Conservation (phyloP, 2,797 vertebrate genomes). For the Mormyrus proboscirostris region DNA sequence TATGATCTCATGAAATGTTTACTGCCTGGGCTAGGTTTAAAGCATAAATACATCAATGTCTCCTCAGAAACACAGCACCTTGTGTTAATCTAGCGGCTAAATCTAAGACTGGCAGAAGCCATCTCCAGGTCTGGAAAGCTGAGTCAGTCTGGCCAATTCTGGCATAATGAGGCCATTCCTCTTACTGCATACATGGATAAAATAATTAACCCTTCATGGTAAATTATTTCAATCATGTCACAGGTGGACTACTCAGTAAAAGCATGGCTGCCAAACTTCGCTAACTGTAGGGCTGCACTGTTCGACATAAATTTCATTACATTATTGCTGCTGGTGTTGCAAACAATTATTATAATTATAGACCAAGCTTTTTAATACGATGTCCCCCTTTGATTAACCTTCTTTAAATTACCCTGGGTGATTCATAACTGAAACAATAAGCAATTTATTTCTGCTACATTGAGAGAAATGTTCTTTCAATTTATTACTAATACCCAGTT, state of each 20-base stretch:
- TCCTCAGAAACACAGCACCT: background rate
- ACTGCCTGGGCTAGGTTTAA: background rate
- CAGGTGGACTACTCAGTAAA: background rate
- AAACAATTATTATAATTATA: background rate
- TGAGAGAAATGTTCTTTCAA: conserved; percentile 4
- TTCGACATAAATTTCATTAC: background rate
- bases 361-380: background rate
- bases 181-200: background rate
- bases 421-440: background rate
- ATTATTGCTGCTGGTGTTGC: background rate
- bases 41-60: background rate
- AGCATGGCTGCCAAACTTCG: background rate
- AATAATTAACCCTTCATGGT: background rate
- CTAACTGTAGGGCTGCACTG: background rate
- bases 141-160: background rate
- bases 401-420: background rate
- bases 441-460: background rate
- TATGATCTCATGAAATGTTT: conserved; percentile 13
- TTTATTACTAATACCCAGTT: background rate
- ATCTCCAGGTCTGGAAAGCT: background rate
- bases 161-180: background rate
- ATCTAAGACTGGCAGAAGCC: background rate
- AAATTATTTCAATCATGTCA: background rate
- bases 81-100: background rate
- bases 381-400: background rate